Evolutionary conservation across 2,888 invertebrate genomes (phyloP).

Genomic region (Aradus depressus): DNA sequence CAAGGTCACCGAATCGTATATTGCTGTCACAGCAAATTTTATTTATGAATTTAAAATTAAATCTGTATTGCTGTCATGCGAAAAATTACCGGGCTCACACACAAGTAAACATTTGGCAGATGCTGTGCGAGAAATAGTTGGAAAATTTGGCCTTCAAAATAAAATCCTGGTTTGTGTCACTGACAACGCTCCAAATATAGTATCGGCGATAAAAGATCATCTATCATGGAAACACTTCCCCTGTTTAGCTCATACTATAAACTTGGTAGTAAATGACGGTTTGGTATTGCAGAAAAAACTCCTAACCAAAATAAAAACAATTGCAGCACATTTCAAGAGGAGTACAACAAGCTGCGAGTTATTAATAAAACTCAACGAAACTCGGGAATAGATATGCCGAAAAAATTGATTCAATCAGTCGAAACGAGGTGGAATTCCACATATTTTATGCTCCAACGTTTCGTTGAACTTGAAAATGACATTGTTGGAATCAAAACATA

Average conservation of each 20-base stretch:
- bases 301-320: conserved; percentile 25
- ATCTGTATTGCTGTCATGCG: conserved; percentile 29
- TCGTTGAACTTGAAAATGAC: conserved; percentile 16
- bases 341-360: conserved; percentile 1
- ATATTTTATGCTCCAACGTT: conserved; percentile 19
- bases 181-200: conserved; percentile 31
- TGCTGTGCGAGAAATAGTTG: conserved; percentile 3
- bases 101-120: conserved; percentile 24
- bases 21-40: conserved; percentile 33
- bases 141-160: conserved; percentile 24
- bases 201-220: conserved; percentile 28
- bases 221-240: conserved; percentile 29
- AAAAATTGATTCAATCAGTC: conserved; percentile 22
- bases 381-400: conserved; percentile 6
- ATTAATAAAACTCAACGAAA: too few relatives aligned
- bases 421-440: conserved; percentile 20
- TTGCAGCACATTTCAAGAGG: conserved; percentile 15
- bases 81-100: conserved; percentile 26
- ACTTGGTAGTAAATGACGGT: conserved; percentile 31
- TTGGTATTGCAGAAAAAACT: conserved; percentile 21
- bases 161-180: conserved; percentile 30
- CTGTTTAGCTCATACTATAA: conserved; percentile 33
- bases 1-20: conserved; percentile 31
- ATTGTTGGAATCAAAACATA: neutral
- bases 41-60: conserved; percentile 26